These are phyloP conservation scores for Empidonax alnorum DNA, from an alignment of 2,113 vertebrate genomes.

Conservation along the genomic window DNA sequence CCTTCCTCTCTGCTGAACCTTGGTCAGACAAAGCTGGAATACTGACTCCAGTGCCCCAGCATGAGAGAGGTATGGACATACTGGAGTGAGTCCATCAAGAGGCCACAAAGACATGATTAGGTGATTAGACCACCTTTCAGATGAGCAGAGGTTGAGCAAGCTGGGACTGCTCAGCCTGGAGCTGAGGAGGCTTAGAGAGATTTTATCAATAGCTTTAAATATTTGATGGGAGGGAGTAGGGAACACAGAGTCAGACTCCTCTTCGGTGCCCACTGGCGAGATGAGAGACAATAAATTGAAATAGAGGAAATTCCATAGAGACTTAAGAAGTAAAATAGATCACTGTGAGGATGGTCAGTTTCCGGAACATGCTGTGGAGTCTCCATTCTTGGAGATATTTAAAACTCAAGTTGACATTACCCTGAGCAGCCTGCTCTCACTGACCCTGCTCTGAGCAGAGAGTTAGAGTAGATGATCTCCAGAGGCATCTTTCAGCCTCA, in stretches of 20 bases:
- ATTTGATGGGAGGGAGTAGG: neutral
- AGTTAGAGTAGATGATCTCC: slow-evolving; percentile 33
- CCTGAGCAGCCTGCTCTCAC: neutral
- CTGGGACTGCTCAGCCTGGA: neutral
- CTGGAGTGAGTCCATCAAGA: accelerated
- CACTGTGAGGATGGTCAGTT: neutral
- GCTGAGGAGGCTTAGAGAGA: neutral
- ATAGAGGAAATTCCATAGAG: neutral
- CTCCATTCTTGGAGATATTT: neutral
- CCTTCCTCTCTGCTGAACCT: neutral
- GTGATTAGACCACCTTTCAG: neutral
- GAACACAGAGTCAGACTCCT: neutral
- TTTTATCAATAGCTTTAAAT: neutral
- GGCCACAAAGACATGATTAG: neutral
- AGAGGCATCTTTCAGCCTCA: neutral
- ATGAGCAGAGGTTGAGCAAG: neutral
- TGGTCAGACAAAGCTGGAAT: neutral
- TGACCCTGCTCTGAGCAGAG: neutral
- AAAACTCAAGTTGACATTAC: neutral
- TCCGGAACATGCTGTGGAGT: neutral
- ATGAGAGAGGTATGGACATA: accelerated
- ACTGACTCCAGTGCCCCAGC: neutral
- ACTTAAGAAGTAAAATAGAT: neutral
- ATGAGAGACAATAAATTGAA: neutral
- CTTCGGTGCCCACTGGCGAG: neutral